A percentile compares a stretch with the other conserved stretches of the same genome.
Conservation (phyloP, 2,797 vertebrate genomes). For the Myotis daubentonii region DNA sequence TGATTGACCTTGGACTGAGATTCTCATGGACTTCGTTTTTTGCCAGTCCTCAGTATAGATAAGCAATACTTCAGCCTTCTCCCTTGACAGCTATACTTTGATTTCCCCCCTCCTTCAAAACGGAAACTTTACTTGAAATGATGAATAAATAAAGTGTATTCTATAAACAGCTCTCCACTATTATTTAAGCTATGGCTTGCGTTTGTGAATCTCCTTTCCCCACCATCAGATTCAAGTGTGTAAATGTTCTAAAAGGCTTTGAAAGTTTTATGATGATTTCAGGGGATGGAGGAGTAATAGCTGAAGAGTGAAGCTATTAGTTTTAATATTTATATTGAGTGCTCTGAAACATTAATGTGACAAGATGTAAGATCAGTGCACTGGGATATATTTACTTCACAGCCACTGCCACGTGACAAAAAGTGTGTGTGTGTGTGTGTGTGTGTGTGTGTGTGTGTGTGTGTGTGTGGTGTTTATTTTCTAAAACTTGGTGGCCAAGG, state of each 20-base stretch:
- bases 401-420: conserved; percentile 91
- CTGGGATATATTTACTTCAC: conserved; percentile 95
- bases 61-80: conserved; percentile 93
- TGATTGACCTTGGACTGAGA: conserved; percentile 97
- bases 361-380: conserved; percentile 99
- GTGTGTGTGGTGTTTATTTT: conserved; percentile 90
- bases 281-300: conserved; percentile 99
- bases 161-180: conserved; percentile 99
- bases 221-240: conserved; percentile 99
- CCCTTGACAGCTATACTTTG: conserved; percentile 92
- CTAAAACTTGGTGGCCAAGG: conserved; percentile 84
- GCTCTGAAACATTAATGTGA: conserved; percentile 99
- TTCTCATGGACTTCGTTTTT: conserved; percentile 91
- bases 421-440: conserved; percentile 56
- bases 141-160: conserved; percentile 99
- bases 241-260: conserved; percentile 99
- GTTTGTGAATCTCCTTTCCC: conserved; percentile 93
- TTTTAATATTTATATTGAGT: conserved; percentile 99
- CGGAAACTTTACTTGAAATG: conserved; percentile 93
- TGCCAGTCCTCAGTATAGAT: conserved; percentile 89
- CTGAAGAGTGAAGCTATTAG: conserved; percentile 99
- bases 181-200: conserved; percentile 95
- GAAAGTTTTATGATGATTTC: conserved; percentile 99
- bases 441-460: neutral
- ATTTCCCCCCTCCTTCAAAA: conserved; percentile 92